Percentiles rank a stretch among this genome's conserved stretches.
phyloP scores from a whole-genome alignment of 2,797 vertebrate species.

The Benthosema pterotum region DNA sequence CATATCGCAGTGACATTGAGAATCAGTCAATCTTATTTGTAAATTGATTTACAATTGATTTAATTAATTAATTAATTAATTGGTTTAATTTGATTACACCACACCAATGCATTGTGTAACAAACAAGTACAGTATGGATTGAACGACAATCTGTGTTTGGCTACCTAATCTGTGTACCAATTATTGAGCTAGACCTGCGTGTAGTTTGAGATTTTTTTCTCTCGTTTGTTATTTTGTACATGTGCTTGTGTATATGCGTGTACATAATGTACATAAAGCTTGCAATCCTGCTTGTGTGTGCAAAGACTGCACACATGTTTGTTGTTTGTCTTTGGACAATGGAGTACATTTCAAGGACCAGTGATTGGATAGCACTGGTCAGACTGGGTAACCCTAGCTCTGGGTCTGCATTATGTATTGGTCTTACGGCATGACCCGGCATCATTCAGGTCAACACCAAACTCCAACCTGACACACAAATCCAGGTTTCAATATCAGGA shows the following conservation, averaged over 20 bases:
- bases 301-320: neutral
- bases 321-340: conserved; percentile 22
- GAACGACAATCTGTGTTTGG: conserved; percentile 14
- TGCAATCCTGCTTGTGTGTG: neutral
- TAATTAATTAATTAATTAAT: no score
- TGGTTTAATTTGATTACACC: no score
- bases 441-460: conserved; percentile 29
- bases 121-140: conserved; percentile 1
- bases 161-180: conserved; percentile 25
- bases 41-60: no score
- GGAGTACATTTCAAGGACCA: conserved; percentile 64
- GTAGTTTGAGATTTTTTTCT: no score
- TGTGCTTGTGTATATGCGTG: neutral
- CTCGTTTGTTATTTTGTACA: no score
- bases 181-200: conserved; percentile 48
- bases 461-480: conserved; percentile 26
- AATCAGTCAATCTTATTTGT: no score
- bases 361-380: conserved; percentile 42
- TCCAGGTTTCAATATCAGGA: conserved; percentile 4
- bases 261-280: neutral
- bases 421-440: conserved; percentile 23
- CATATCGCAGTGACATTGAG: no score
- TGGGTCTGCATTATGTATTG: conserved; percentile 75
- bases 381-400: conserved; percentile 62
- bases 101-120: conserved; percentile 2